Conservation (phyloP, 2,888 invertebrate species). For the Crioceris asparagi region DNA sequence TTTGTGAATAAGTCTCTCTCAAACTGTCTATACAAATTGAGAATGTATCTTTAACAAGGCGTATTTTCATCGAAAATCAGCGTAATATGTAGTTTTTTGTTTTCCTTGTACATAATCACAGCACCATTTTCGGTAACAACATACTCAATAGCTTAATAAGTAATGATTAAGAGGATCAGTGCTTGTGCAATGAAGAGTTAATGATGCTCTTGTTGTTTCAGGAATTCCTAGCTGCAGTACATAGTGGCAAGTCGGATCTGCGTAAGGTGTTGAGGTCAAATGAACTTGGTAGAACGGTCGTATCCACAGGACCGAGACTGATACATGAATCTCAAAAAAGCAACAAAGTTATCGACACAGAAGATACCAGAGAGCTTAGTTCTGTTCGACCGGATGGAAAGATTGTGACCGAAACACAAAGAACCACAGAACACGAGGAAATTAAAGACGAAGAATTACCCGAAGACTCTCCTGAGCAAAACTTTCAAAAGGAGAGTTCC, state of each 20-base stretch:
- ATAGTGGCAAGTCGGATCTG: slow-evolving; percentile 53
- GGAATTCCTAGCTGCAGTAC: slow-evolving; percentile 66
- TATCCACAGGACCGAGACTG: slow-evolving; percentile 58
- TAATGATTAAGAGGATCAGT: too few relatives aligned
- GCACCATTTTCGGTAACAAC: too few relatives aligned
- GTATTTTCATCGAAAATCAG: too few relatives aligned
- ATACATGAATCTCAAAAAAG: slow-evolving; percentile 66
- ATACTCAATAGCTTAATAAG: too few relatives aligned
- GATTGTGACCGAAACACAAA: slow-evolving; percentile 74
- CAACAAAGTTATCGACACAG: slow-evolving; percentile 75
- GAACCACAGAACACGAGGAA: slow-evolving; percentile 75
- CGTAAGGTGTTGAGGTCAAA: slow-evolving; percentile 54
- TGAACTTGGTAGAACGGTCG: slow-evolving; percentile 50
- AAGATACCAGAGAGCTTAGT: slow-evolving; percentile 68
- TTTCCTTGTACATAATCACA: too few relatives aligned
- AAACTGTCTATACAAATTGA: too few relatives aligned
- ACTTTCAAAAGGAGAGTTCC: slow-evolving; percentile 41
- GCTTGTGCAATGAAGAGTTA: too few relatives aligned
- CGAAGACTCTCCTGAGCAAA: slow-evolving; percentile 43
- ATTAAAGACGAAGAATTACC: slow-evolving; percentile 70
- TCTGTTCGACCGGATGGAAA: slow-evolving; percentile 72
- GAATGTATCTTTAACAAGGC: too few relatives aligned
- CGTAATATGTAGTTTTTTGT: too few relatives aligned
- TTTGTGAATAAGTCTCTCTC: too few relatives aligned
- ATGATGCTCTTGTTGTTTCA: too few relatives aligned